Conservation (phyloP, 2,888 invertebrate genomes). For the Microctonus hyperodae region DNA sequence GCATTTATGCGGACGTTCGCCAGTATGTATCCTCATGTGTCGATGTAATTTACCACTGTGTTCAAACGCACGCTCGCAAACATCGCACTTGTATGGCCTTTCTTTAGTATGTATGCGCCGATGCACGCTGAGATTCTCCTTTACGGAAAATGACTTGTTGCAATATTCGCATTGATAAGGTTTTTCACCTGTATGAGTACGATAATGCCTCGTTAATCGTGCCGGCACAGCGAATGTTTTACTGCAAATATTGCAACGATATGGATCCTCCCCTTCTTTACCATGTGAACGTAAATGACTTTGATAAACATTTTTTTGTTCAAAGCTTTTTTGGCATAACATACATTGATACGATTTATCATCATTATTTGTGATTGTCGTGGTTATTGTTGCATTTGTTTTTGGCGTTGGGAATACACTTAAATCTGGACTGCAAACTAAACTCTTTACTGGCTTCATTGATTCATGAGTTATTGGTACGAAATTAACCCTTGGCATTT, state of each 20-base stretch:
- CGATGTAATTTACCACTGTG: conserved; percentile 90
- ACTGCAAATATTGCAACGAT: conserved; percentile 88
- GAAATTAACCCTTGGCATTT: conserved; percentile 38
- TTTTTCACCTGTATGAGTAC: conserved; percentile 90
- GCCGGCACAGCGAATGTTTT: conserved; percentile 93
- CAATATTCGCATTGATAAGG: conserved; percentile 93
- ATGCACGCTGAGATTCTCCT: conserved; percentile 91
- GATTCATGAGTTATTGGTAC: conserved; percentile 37
- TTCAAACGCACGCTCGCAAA: conserved; percentile 88
- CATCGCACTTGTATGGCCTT: conserved; percentile 87
- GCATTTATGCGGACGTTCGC: conserved; percentile 89
- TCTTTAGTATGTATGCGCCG: conserved; percentile 89
- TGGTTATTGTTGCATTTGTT: conserved; percentile 31
- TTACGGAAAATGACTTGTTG: conserved; percentile 90
- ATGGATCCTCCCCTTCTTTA: conserved; percentile 73
- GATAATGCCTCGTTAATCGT: conserved; percentile 82
- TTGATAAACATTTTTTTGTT: conserved; percentile 78
- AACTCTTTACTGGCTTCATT: conserved; percentile 63
- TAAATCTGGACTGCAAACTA: conserved; percentile 70
- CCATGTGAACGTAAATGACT: conserved; percentile 75
- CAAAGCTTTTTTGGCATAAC: conserved; percentile 77
- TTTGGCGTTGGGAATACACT: conserved; percentile 61
- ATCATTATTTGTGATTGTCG: conserved; percentile 37
- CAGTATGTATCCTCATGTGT: conserved; percentile 90
- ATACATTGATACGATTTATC: conserved; percentile 69